These are phyloP conservation scores for Philereme vetulata DNA, from an alignment of 2,888 invertebrate genomes.

Conservation along the genomic window DNA sequence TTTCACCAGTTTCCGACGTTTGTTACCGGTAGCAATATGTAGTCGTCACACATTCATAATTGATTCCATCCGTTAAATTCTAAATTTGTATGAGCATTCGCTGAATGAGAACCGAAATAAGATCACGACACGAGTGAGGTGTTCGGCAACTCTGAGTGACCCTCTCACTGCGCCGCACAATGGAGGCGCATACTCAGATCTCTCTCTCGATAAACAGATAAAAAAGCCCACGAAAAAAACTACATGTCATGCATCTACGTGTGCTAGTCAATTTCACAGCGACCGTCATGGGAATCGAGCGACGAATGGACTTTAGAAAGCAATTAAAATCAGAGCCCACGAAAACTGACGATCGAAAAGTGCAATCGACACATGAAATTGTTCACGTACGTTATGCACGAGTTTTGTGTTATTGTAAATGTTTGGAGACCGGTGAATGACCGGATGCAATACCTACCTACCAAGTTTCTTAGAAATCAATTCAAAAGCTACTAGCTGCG, in stretches of 20 bases:
- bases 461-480: slow-evolving; percentile 11
- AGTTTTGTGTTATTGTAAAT: slow-evolving; percentile 38
- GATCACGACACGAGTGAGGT: slow-evolving; percentile 71
- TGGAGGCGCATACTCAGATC: slow-evolving; percentile 73
- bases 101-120: slow-evolving; percentile 76
- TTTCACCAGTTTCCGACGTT: slow-evolving; percentile 54
- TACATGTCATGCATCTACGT: slow-evolving; percentile 83
- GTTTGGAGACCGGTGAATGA: slow-evolving; percentile 32
- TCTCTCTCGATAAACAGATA: slow-evolving; percentile 76
- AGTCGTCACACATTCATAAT: slow-evolving; percentile 74
- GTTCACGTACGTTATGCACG: slow-evolving; percentile 57
- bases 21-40: slow-evolving; percentile 68
- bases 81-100: slow-evolving; percentile 74
- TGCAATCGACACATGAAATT: slow-evolving; percentile 70
- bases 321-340: slow-evolving; percentile 78
- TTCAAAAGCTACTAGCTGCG: neutral
- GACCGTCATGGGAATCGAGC: slow-evolving; percentile 81
- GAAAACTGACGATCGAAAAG: slow-evolving; percentile 65
- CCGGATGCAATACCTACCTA: neutral
- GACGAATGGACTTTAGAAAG: slow-evolving; percentile 80
- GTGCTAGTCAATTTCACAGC: slow-evolving; percentile 81
- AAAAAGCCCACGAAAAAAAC: slow-evolving; percentile 73
- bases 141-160: slow-evolving; percentile 56
- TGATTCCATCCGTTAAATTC: slow-evolving; percentile 78
- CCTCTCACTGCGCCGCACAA: slow-evolving; percentile 72